Conservation (phyloP, 2,888 invertebrate species). For the Ornithoptera priamus region DNA sequence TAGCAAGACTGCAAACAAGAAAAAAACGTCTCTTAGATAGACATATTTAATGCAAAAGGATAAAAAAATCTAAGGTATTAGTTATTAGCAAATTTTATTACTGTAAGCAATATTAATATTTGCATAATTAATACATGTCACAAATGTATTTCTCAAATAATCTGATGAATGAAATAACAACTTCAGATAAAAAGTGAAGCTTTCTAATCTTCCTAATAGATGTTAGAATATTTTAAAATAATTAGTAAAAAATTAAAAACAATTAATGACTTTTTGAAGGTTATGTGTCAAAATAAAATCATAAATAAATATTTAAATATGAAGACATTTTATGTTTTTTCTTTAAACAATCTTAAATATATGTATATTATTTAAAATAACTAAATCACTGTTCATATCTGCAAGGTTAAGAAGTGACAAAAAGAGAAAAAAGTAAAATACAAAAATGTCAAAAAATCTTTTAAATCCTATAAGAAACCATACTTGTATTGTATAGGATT, state of each 20-base stretch:
- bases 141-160: not conserved
- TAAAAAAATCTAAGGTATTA: too few relatives aligned
- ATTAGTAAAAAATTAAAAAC: constrained; percentile 6
- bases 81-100: too few relatives aligned
- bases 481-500: constrained; percentile 21
- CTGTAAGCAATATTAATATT: too few relatives aligned
- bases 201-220: not conserved
- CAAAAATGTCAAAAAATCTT: constrained; percentile 38
- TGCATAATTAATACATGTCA: too few relatives aligned
- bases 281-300: constrained; percentile 55
- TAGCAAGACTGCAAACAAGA: too few relatives aligned
- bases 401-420: constrained; percentile 26
- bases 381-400: constrained; percentile 26
- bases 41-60: too few relatives aligned
- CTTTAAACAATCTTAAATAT: too few relatives aligned
- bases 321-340: constrained; percentile 26
- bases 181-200: not conserved
- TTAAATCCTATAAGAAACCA: constrained; percentile 40
- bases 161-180: not conserved
- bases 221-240: not conserved
- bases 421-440: constrained; percentile 30
- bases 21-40: too few relatives aligned
- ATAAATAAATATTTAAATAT: constrained; percentile 3
- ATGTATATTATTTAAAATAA: not conserved
- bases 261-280: constrained; percentile 41